phyloP scores from a whole-genome alignment of 2,113 vertebrate genomes.

The Nanorana parkeri region DNA sequence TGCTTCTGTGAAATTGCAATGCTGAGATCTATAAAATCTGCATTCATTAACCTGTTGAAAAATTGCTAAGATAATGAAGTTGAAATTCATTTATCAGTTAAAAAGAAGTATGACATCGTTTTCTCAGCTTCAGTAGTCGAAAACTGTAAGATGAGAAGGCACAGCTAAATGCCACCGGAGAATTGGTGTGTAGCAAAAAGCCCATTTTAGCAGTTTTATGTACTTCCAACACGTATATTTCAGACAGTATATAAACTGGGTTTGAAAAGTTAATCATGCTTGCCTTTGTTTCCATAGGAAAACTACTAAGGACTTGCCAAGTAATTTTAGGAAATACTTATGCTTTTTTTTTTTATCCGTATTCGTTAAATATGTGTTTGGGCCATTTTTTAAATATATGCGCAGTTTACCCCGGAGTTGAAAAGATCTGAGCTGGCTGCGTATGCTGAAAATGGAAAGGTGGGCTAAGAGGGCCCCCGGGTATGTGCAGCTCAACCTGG shows the following conservation, averaged over 20 bases:
- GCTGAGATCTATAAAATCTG: constrained; percentile 21
- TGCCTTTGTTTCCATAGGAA: not conserved
- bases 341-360: no score
- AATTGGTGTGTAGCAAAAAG: not conserved
- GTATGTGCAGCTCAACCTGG: no score
- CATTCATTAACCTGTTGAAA: constrained; percentile 28
- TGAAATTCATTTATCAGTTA: constrained; percentile 19
- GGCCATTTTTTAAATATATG: no score
- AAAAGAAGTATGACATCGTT: constrained; percentile 1
- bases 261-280: not conserved
- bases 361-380: no score
- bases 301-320: no score
- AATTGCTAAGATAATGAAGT: constrained; percentile 32
- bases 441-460: no score
- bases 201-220: not conserved
- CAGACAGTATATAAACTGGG: no score
- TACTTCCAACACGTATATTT: no score
- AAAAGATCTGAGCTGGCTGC: no score
- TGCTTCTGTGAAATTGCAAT: constrained; percentile 10
- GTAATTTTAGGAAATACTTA: no score
- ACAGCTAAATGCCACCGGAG: not conserved
- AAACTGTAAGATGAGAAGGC: constrained; percentile 4
- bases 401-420: no score
- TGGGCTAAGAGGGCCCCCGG: no score
- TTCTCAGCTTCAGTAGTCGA: constrained; percentile 15